Evolutionary conservation across 1,140 invertebrate species (phyloP), one percentile per base, ranked within the genome.

Genomic region (Microplitis demolitor): DNA sequence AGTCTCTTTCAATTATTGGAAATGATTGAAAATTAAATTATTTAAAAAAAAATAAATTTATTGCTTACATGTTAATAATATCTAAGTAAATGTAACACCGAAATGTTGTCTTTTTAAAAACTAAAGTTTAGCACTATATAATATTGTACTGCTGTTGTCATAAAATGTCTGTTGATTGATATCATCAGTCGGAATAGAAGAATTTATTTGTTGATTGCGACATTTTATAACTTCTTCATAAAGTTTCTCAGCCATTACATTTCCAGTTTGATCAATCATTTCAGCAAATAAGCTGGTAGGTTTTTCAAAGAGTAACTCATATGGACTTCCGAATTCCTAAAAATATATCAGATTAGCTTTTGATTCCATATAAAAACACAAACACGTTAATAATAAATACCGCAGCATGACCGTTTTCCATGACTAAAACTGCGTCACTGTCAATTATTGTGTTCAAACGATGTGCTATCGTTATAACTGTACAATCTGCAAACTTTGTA

Each of bases 281-380:
- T 85, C 85, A 1, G 80, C 82, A 50, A 91, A 86, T 51, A 85
- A 80, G 11, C 89, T 88, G 2, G 86, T 79, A 0, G 84, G 77
- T 35, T 91, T 88, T 14, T 77, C 68, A 13, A 87, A 86, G 9
- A 95, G 83, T 11, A 95, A 84, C 37, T 87, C 83, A 78, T 91
- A 88, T 0, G 94, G 93, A 71, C 90, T 88, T 66, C 92, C 93
- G 80, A 92, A 93, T 84, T 95, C 94, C 13, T 85, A 66, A n/a
- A n/a, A 16, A 34, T 37, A 45, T 31, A 53, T 61, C 39, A 69
- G 91, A 39, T 53, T n/a, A 61, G n/a, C 33, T 66, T 33, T 61
- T n/a, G 31, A 50, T 62, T 51, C 5, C 69, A 4, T 63, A 66
- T 3, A 51, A 61, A 51, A 66, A 66, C 14, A 16, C 4, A 37